These are phyloP conservation scores for Ormyrus thymus DNA, from an alignment of 2,888 invertebrate species.

Conservation along the genomic window DNA sequence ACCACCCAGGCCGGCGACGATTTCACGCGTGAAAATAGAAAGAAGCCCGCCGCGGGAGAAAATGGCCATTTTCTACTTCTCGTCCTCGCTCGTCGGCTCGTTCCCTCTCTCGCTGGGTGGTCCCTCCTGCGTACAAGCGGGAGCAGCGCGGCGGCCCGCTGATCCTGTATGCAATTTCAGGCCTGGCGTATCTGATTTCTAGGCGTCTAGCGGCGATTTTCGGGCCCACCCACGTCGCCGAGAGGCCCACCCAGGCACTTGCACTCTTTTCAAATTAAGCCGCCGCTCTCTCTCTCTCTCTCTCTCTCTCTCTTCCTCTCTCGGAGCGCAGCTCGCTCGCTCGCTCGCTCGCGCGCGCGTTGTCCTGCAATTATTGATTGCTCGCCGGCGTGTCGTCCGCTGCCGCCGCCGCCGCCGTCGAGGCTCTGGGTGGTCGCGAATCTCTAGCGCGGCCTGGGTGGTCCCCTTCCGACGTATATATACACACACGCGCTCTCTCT, in stretches of 20 bases:
- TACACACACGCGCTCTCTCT: slow-evolving; percentile 13
- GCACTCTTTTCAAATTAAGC: slow-evolving; percentile 55
- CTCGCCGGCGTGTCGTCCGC: slow-evolving; percentile 51
- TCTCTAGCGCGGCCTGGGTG: slow-evolving; percentile 54
- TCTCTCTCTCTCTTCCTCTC: too few relatives aligned
- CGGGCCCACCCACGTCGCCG: slow-evolving; percentile 52
- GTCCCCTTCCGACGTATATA: slow-evolving; percentile 24
- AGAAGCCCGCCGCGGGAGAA: slow-evolving; percentile 32
- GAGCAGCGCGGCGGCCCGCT: slow-evolving; percentile 34
- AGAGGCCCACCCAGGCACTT: slow-evolving; percentile 49
- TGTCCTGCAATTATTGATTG: slow-evolving; percentile 58
- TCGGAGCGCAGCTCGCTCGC: too few relatives aligned
- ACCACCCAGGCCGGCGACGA: slow-evolving; percentile 53
- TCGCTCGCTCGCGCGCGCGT: slow-evolving; percentile 20
- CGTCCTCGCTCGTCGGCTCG: neutral
- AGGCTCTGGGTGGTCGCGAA: slow-evolving; percentile 55
- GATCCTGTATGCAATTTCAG: slow-evolving; percentile 61
- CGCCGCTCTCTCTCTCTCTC: slow-evolving; percentile 2
- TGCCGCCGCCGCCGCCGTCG: neutral
- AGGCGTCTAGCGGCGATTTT: neutral
- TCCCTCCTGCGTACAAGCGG: slow-evolving; percentile 53
- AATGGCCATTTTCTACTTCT: slow-evolving; percentile 34
- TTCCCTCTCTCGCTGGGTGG: slow-evolving; percentile 37
- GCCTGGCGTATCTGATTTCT: slow-evolving; percentile 52
- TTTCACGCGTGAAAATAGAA: slow-evolving; percentile 55